phyloP scores from a whole-genome alignment of 2,113 vertebrate species.

The Microcebus murinus region DNA sequence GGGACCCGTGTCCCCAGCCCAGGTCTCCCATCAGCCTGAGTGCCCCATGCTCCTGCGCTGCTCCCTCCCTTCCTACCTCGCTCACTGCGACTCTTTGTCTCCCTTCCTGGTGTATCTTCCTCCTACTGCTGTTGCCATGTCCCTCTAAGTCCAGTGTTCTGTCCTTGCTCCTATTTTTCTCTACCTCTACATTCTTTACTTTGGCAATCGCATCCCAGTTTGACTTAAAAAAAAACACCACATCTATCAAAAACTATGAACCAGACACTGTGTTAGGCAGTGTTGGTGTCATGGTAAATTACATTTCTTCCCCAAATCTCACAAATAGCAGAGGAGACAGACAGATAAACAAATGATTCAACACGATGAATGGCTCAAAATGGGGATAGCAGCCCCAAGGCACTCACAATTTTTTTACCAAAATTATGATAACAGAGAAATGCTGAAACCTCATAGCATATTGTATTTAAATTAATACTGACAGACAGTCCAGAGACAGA shows the following conservation, averaged over 20 bases:
- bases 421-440: constrained; percentile 35
- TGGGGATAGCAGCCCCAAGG: not conserved
- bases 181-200: no score
- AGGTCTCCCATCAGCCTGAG: no score
- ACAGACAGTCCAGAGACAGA: not conserved
- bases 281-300: not conserved
- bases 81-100: not conserved
- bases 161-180: not conserved
- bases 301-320: constrained; percentile 15
- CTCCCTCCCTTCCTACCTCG: not conserved
- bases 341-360: not conserved
- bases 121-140: not conserved
- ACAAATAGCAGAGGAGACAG: not conserved
- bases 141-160: not conserved
- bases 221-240: not conserved
- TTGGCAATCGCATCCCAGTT: not conserved
- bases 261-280: not conserved
- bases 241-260: not conserved
- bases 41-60: not conserved
- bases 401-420: not conserved
- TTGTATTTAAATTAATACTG: not conserved
- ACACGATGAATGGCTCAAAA: not conserved
- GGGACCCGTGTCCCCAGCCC: no score
- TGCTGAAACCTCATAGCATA: not conserved
- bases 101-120: not conserved